phyloP scores from a whole-genome alignment of 2,888 invertebrate genomes.

The Nemotelus pantherinus region DNA sequence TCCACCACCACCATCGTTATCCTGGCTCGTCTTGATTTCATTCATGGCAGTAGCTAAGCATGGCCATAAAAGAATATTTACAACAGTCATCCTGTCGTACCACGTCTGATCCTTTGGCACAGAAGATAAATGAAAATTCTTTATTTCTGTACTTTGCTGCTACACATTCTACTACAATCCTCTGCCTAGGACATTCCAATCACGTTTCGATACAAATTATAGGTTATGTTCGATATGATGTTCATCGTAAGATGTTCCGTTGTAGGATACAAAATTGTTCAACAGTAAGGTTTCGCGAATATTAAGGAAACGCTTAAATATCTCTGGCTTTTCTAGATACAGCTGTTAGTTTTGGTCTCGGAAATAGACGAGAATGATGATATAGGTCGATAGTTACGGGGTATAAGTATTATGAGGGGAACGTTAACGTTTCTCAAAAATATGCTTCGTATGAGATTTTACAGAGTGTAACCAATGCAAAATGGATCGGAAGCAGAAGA shows the following conservation, averaged over 20 bases:
- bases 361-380: background rate
- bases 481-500: no score
- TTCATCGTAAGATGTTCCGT: slow-evolving; percentile 7
- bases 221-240: slow-evolving; percentile 37
- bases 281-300: background rate
- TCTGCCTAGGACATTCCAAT: slow-evolving; percentile 15
- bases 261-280: background rate
- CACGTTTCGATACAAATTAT: slow-evolving; percentile 37
- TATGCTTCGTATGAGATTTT: background rate
- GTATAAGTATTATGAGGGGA: background rate
- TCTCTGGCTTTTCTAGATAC: slow-evolving; percentile 31
- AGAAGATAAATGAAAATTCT: slow-evolving; percentile 37
- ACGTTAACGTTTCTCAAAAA: slow-evolving; percentile 24
- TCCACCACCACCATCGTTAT: background rate
- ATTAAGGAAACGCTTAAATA: slow-evolving; percentile 9
- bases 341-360: slow-evolving; percentile 24
- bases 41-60: background rate
- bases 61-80: slow-evolving; percentile 38
- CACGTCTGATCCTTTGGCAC: slow-evolving; percentile 1
- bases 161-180: background rate
- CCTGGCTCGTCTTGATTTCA: background rate
- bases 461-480: no score
- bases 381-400: background rate
- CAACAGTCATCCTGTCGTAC: slow-evolving; percentile 11
- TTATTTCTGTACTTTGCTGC: slow-evolving; percentile 21